Percentiles rank a stretch among this genome's conserved stretches.
phyloP scores from a whole-genome alignment of 2,888 invertebrate genomes.

The Athripsodes cinereus region DNA sequence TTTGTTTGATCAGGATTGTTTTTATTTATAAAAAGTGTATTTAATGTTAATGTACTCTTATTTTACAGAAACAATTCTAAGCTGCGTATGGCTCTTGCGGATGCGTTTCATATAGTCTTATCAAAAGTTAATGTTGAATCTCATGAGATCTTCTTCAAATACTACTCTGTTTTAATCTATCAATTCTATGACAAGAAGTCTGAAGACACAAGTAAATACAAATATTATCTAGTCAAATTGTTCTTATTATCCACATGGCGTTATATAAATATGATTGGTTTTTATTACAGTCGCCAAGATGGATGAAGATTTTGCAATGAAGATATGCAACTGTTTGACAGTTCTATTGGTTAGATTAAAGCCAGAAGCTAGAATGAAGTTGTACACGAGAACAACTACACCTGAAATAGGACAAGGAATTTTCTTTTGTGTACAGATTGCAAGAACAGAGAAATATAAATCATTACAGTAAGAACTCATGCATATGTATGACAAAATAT shows the following conservation, averaged over 20 bases:
- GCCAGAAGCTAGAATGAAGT: conserved; percentile 44
- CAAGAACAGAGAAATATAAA: conserved; percentile 58
- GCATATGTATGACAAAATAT: no score
- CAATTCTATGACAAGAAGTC: conserved; percentile 50
- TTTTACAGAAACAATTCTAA: conserved; percentile 38
- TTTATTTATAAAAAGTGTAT: no score
- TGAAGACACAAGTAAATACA: conserved; percentile 44
- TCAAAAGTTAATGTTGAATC: conserved; percentile 45
- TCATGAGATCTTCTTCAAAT: conserved; percentile 48
- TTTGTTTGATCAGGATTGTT: no score
- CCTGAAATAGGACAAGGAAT: conserved; percentile 60
- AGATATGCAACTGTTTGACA: conserved; percentile 50
- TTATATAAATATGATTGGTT: background rate
- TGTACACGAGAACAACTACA: conserved; percentile 53
- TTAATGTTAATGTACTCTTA: no score
- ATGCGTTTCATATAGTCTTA: conserved; percentile 45
- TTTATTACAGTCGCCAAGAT: conserved; percentile 47
- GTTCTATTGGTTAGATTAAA: conserved; percentile 46
- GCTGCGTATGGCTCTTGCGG: conserved; percentile 45
- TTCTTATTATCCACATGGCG: no score
- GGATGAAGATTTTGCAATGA: conserved; percentile 59
- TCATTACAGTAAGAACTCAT: conserved; percentile 58
- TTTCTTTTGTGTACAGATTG: conserved; percentile 57
- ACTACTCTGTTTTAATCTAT: conserved; percentile 48
- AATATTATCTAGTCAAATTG: no score